Percentiles rank a stretch among this genome's conserved stretches.
These are phyloP conservation scores for Drepanosiphum platanoidis DNA, from an alignment of 2,888 invertebrate genomes.

Conservation along the genomic window DNA sequence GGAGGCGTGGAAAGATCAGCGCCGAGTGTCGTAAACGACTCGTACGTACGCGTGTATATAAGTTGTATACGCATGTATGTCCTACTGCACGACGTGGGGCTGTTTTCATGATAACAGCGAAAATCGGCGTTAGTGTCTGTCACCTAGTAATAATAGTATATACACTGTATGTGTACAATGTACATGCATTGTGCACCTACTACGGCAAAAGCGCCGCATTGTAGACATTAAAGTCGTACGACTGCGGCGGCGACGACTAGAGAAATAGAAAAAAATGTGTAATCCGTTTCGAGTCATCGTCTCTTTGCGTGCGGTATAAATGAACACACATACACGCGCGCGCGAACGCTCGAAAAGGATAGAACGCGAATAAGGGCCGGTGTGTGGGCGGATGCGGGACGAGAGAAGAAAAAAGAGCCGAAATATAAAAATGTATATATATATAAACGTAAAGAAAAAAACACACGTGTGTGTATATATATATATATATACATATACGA, in stretches of 20 bases:
- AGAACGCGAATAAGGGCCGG: background rate
- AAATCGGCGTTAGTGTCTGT: background rate
- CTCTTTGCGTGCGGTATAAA: conserved; percentile 19
- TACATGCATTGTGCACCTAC: no score
- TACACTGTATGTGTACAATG: background rate
- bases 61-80: no score
- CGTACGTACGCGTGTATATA: background rate
- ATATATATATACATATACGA: conserved; percentile 26
- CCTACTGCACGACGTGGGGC: background rate
- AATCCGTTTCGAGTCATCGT: background rate
- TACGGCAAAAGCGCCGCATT: background rate
- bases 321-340: background rate
- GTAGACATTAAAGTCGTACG: background rate
- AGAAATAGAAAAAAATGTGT: background rate
- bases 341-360: no score
- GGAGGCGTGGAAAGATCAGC: background rate
- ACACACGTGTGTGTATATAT: no score
- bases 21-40: conserved; percentile 13
- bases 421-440: no score
- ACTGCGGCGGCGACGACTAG: background rate
- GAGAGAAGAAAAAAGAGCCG: background rate
- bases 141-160: background rate
- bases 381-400: background rate
- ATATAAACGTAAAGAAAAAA: no score
- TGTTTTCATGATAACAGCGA: conserved; percentile 15